Conservation (phyloP, 2,113 vertebrate genomes). For the Chloropsis hardwickii region DNA sequence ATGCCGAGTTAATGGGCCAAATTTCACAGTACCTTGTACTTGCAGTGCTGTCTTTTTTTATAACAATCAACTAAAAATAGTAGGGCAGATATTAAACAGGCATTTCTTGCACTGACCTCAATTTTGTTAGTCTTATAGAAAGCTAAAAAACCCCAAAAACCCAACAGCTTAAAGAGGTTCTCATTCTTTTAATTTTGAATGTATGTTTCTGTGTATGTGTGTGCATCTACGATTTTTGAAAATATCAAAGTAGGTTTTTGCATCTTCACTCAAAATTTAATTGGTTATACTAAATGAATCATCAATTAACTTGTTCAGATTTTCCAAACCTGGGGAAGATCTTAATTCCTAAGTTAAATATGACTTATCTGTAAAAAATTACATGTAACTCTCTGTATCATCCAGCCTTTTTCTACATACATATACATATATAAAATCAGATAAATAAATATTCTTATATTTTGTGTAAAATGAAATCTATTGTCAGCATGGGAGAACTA, state of each 20-base stretch:
- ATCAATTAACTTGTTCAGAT: neutral
- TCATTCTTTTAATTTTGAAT: neutral
- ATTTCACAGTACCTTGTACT: conserved; percentile 35
- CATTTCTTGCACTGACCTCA: neutral
- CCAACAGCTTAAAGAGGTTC: neutral
- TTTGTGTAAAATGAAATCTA: neutral
- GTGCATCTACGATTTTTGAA: neutral
- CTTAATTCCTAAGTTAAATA: neutral
- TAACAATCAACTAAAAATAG: neutral
- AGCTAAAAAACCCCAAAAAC: neutral
- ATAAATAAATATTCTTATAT: neutral
- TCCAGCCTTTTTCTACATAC: neutral
- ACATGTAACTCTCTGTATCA: neutral
- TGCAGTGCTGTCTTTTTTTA: conserved; percentile 1
- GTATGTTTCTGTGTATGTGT: neutral
- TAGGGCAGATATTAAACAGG: neutral
- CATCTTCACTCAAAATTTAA: neutral
- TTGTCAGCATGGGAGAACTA: neutral
- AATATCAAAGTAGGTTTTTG: neutral
- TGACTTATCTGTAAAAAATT: neutral
- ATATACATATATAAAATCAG: neutral
- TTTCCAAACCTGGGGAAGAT: neutral
- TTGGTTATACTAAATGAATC: neutral
- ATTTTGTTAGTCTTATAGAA: neutral
- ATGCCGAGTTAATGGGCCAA: conserved; percentile 59